phyloP scores from a whole-genome alignment of 2,797 vertebrate species.

The Cyprinodon diabolis region DNA sequence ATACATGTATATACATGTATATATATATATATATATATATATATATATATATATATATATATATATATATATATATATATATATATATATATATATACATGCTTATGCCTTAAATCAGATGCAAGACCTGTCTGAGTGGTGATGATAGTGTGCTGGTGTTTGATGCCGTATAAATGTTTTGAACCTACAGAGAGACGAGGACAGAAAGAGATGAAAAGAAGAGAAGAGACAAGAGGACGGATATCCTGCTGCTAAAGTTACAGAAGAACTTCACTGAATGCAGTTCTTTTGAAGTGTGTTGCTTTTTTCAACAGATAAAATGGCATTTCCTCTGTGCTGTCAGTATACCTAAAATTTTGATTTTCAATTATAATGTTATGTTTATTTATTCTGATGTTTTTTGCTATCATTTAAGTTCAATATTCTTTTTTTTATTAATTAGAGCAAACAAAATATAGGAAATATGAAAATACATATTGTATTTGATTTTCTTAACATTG shows the following conservation, averaged over 20 bases:
- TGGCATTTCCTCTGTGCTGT: not conserved
- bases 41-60: too few species aligned
- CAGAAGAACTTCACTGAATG: slow-evolving; percentile 1
- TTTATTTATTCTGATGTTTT: not conserved
- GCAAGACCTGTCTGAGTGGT: slow-evolving; percentile 1
- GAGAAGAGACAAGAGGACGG: not conserved
- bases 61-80: too few species aligned
- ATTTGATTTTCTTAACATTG: too few species aligned
- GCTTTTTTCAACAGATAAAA: not conserved
- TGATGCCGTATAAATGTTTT: slow-evolving; percentile 7
- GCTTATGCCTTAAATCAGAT: not conserved
- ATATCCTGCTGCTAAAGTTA: not conserved
- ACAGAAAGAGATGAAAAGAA: not conserved
- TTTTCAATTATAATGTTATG: too few species aligned
- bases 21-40: too few species aligned
- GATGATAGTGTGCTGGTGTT: not conserved
- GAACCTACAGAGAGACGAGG: slow-evolving; percentile 1
- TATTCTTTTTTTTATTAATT: too few species aligned
- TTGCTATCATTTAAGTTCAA: not conserved
- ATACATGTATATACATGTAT: too few species aligned
- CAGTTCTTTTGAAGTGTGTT: not conserved
- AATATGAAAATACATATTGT: too few species aligned
- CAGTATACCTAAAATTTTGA: not conserved
- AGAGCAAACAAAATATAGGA: too few species aligned
- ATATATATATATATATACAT: too few species aligned